Evolutionary conservation across 2,888 invertebrate genomes (phyloP).

Genomic region (Crematogaster levior): DNA sequence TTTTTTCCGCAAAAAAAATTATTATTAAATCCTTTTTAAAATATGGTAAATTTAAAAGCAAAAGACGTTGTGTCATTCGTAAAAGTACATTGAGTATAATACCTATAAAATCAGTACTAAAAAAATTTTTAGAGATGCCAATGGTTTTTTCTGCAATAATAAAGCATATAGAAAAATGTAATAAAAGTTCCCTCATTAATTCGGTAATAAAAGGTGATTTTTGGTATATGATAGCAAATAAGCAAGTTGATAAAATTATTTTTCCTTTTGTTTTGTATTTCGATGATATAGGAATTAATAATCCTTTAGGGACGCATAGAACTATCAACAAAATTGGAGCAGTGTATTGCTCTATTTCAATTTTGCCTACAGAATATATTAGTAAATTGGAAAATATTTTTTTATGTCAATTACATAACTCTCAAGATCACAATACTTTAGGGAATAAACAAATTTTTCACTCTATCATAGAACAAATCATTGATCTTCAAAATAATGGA

Average conservation of each 20-base stretch:
- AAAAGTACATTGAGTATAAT: not conserved
- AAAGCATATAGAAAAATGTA: not conserved
- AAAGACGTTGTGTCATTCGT: not conserved
- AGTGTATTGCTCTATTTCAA: not conserved
- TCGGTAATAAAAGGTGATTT: not conserved
- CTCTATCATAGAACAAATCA: not conserved
- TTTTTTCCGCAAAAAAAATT: not conserved
- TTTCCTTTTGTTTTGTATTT: not conserved
- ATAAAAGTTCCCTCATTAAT: not conserved
- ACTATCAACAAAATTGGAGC: not conserved
- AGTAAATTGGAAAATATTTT: too few species aligned
- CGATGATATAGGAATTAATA: not conserved
- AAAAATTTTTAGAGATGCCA: too few species aligned
- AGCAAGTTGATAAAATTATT: not conserved
- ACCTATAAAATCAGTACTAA: not conserved
- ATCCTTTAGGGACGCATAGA: not conserved
- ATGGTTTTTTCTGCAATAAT: not conserved
- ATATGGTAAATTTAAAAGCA: not conserved
- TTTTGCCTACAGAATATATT: not conserved
- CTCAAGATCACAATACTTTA: not conserved
- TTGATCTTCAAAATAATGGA: not conserved
- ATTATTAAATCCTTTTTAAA: not conserved
- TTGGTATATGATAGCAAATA: not conserved
- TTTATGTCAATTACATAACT: not conserved
- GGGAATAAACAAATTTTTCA: not conserved